Evolutionary conservation across 1,140 invertebrate species (phyloP).

Genomic region (Caerostris extrusa): DNA sequence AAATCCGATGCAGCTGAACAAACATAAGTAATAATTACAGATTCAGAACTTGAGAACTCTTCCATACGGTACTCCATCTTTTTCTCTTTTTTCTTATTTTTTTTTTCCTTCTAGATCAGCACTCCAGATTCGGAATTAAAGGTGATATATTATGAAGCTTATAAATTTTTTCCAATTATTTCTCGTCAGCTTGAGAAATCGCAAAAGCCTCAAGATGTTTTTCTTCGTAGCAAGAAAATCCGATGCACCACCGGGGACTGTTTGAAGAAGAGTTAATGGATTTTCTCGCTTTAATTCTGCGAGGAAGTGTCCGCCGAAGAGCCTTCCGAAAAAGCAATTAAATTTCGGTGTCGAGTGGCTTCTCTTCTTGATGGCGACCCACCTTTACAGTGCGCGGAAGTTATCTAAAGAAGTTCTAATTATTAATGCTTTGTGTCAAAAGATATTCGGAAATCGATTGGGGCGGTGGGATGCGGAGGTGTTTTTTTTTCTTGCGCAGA

Average conservation of each 20-base stretch:
- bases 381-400: constrained; percentile 7
- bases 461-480: neutral
- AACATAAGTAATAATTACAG: neutral
- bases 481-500: too few species aligned
- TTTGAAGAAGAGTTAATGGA: constrained; percentile 59
- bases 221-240: neutral
- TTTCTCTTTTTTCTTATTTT: too few species aligned
- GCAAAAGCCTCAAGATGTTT: constrained; percentile 1
- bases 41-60: neutral
- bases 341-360: constrained; percentile 59
- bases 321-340: constrained; percentile 61
- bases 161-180: constrained; percentile 56
- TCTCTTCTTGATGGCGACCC: constrained; percentile 39
- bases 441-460: constrained; percentile 5
- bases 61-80: neutral
- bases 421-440: constrained; percentile 13
- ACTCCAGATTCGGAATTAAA: constrained; percentile 47
- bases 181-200: constrained; percentile 1
- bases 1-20: too few species aligned
- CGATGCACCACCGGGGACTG: constrained; percentile 28
- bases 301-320: constrained; percentile 30
- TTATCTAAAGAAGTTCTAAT: constrained; percentile 28
- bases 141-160: constrained; percentile 46
- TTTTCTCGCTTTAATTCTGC: constrained; percentile 43
- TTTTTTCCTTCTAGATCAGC: neutral